A percentile compares a stretch with the other conserved stretches of the same genome.
Evolutionary conservation across 2,888 invertebrate genomes (phyloP).

Genomic region (Congeria kusceri): DNA sequence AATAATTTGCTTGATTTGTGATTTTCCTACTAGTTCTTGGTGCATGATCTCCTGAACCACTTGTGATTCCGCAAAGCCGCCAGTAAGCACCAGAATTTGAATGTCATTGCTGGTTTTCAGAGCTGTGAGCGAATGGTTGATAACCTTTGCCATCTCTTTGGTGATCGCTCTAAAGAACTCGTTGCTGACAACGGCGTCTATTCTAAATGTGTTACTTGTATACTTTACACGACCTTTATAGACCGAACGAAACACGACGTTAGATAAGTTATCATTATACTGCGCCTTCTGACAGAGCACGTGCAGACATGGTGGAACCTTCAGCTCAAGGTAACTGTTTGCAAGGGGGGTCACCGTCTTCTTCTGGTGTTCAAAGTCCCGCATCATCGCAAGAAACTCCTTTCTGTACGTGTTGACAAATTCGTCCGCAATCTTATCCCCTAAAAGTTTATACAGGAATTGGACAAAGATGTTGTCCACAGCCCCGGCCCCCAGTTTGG

Average conservation of each 20-base stretch:
- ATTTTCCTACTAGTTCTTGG: slow-evolving; percentile 52
- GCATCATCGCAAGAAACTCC: slow-evolving; percentile 56
- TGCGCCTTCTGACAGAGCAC: slow-evolving; percentile 55
- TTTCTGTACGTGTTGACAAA: slow-evolving; percentile 48
- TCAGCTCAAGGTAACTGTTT: slow-evolving; percentile 49
- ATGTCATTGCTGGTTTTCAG: slow-evolving; percentile 47
- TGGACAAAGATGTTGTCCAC: slow-evolving; percentile 63
- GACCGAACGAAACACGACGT: slow-evolving; percentile 55
- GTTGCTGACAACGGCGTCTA: slow-evolving; percentile 59
- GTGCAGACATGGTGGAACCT: slow-evolving; percentile 52
- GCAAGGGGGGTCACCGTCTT: slow-evolving; percentile 41
- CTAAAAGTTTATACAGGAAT: slow-evolving; percentile 56
- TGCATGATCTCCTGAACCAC: slow-evolving; percentile 60
- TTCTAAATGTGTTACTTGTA: slow-evolving; percentile 36
- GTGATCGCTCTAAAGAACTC: slow-evolving; percentile 61
- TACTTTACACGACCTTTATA: slow-evolving; percentile 54
- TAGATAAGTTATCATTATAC: slow-evolving; percentile 56
- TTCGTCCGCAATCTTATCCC: slow-evolving; percentile 45
- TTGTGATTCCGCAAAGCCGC: slow-evolving; percentile 48
- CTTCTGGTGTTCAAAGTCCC: slow-evolving; percentile 59
- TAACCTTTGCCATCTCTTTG: slow-evolving; percentile 57
- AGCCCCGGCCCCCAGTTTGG: slow-evolving; percentile 53
- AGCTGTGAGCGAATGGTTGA: slow-evolving; percentile 34
- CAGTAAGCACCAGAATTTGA: slow-evolving; percentile 42
- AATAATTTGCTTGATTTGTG: slow-evolving; percentile 53